Conservation (phyloP, 2,113 vertebrate genomes). For the Anser cygnoides region DNA sequence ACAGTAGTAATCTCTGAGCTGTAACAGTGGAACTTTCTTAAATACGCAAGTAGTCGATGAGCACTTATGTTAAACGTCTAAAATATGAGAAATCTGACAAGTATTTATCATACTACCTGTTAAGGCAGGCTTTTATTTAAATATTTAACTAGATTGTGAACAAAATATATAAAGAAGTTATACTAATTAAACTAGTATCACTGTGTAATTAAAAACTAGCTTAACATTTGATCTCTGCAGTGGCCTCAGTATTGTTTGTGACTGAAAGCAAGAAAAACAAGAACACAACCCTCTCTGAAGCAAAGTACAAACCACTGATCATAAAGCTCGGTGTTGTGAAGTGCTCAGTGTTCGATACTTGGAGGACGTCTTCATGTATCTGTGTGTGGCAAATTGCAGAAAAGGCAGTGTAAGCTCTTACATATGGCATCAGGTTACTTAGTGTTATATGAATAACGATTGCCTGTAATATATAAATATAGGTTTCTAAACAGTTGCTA, state of each 20-base stretch:
- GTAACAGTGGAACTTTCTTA: neutral
- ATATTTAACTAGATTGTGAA: constrained; percentile 2
- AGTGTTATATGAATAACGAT: neutral
- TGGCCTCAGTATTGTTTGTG: neutral
- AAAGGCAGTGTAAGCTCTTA: neutral
- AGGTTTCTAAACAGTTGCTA: neutral
- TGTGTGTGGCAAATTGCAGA: neutral
- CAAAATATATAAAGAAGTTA: neutral
- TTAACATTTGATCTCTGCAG: neutral
- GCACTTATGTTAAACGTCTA: neutral
- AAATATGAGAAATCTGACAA: neutral
- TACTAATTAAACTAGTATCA: constrained; percentile 30
- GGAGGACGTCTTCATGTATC: neutral
- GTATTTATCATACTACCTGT: neutral
- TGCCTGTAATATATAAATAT: neutral
- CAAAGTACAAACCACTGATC: neutral
- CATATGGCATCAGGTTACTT: neutral
- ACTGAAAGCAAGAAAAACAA: neutral
- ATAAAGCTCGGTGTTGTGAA: neutral
- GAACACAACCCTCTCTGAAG: neutral
- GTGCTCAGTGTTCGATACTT: neutral
- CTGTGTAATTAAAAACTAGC: constrained; percentile 9
- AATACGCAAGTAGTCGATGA: neutral
- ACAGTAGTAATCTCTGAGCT: neutral
- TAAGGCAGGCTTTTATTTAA: constrained; percentile 5